A percentile compares a stretch with the other conserved stretches of the same genome.
phyloP scores from a whole-genome alignment of 2,113 vertebrate species.

The Myiozetetes cayanensis region DNA sequence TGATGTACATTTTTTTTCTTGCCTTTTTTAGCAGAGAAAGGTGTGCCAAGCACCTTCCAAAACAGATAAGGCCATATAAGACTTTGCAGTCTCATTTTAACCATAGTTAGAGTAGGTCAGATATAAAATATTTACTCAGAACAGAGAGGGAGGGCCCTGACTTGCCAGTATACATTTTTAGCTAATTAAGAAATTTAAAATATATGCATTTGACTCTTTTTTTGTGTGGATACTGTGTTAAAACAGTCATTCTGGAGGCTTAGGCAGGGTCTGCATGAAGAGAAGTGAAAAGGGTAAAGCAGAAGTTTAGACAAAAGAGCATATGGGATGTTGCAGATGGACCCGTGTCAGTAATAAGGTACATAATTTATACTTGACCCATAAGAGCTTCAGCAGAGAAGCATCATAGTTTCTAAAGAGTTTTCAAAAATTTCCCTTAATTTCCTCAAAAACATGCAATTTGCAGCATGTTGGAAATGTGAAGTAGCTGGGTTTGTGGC shows the following conservation, averaged over 20 bases:
- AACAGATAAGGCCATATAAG: not conserved
- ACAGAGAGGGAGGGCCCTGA: not conserved
- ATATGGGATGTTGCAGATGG: not conserved
- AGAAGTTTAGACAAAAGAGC: not conserved
- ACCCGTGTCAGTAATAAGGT: rapidly evolving
- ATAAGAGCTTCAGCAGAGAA: not conserved
- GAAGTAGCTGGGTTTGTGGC: not conserved
- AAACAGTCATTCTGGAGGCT: not conserved
- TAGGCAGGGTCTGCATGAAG: not conserved
- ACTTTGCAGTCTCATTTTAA: not conserved
- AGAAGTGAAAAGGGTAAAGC: not conserved
- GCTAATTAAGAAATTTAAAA: not conserved
- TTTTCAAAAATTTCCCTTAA: not conserved
- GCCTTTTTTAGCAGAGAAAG: not conserved
- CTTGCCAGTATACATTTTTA: not conserved
- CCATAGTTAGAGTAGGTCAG: not conserved
- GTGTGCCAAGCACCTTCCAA: not conserved
- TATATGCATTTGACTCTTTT: not conserved
- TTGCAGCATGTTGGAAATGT: not conserved
- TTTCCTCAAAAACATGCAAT: not conserved
- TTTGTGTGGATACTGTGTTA: not conserved
- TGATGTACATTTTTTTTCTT: not conserved
- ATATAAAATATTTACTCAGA: not conserved
- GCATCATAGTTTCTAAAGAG: not conserved
- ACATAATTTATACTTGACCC: not conserved